Percentiles rank a stretch among this genome's conserved stretches.
Conservation (phyloP, 2,888 invertebrate genomes). For the Xestobium rufovillosum region DNA sequence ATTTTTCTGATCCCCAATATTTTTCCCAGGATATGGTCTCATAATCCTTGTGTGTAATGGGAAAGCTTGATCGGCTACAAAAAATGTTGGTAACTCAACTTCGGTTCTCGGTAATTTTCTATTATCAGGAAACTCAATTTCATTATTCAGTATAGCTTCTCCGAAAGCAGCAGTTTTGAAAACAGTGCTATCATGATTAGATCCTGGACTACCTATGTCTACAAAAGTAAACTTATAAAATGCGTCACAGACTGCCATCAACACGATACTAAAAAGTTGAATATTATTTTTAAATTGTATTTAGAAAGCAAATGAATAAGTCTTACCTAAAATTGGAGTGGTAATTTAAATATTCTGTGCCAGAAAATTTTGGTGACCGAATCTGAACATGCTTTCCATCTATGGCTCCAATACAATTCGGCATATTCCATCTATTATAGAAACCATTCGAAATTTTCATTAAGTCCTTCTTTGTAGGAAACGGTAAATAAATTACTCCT, state of each 20-base stretch:
- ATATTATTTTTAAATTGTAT: no score
- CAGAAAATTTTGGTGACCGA: no score
- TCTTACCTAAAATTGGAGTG: no score
- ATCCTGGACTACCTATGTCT: conserved; percentile 18
- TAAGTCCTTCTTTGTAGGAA: conserved; percentile 4
- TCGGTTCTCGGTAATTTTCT: conserved; percentile 6
- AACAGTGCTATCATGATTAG: conserved; percentile 10
- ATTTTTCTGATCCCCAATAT: conserved; percentile 4
- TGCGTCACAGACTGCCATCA: conserved; percentile 20
- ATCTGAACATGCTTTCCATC: no score
- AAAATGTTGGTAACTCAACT: conserved; percentile 10
- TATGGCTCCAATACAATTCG: no score
- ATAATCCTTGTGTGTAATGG: conserved; percentile 15
- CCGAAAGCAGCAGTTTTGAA: conserved; percentile 13
- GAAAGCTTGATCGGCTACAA: conserved; percentile 15
- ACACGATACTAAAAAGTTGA: conserved; percentile 13
- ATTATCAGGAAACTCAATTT: conserved; percentile 3
- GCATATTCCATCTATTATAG: not conserved
- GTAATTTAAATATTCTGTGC: no score
- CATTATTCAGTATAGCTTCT: conserved; percentile 8
- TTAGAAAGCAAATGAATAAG: no score
- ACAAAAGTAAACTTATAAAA: conserved; percentile 18
- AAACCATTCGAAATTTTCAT: conserved; percentile 4
- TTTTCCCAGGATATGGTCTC: conserved; percentile 13
- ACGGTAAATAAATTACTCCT: conserved; percentile 6